Evolutionary conservation across 2,888 invertebrate species (phyloP), one percentile per base, ranked within the genome.

Genomic region (Eilema caniola): DNA sequence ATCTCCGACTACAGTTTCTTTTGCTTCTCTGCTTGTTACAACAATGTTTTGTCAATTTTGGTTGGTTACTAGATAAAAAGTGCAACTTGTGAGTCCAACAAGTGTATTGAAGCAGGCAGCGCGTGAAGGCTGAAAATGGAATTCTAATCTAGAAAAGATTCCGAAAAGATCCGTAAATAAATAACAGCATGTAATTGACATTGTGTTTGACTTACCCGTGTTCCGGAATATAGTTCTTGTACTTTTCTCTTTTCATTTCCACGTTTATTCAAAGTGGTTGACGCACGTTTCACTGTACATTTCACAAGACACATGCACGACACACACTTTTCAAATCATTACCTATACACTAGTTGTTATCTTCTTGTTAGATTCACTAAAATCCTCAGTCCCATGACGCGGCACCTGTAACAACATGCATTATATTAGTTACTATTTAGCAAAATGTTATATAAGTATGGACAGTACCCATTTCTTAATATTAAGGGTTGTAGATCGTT

Each of bases 211-310:
- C 93, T 92, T 80, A 94, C 94, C 92, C 84, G 85, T 90, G 82
- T 90, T 88, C 85, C 84, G 85, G 88, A 82, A 83, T 83, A 79
- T 82, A 85, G 83, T 83, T 86, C 93, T 94, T 95, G 86, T 94
- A 94, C 91, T 95, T 95, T 95, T 94, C 95, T 90, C 94, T 95
- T 95, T 95, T 94, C 95, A 95, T 95, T 90, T 94, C 95, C 92
- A 91, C 90, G 88, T 87, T 88, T 86, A 82, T 83, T 79, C 77
- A 86, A 81, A 72, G 83, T 86, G 80, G 80, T 61, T 79, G 78
- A 72, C 56, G 77, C 83, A 33, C 84, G 85, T 87, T 88, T 86
- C 90, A 92, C 91, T 87, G 88, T 86, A 88, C 90, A 90, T 93
- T 87, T 89, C 91, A 92, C 91, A 89, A 88, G 83, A 72, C 81